Evolutionary conservation across 2,888 invertebrate genomes (phyloP).

Genomic region (Peribatodes rhomboidaria): DNA sequence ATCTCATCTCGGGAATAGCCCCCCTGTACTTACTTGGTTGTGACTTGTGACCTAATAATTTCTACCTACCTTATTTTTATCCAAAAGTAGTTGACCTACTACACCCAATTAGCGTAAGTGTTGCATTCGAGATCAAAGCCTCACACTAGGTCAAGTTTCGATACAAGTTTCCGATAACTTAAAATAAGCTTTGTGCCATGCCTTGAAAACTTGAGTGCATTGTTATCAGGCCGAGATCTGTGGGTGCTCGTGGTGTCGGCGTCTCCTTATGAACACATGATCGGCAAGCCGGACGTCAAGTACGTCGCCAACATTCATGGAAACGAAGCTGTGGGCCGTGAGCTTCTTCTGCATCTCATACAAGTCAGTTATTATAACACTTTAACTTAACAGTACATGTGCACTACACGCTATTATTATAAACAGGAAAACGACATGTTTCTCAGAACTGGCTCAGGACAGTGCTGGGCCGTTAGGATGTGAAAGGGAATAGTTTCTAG

Average conservation of each 20-base stretch:
- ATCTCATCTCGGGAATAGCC: too few relatives aligned
- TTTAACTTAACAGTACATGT: neutral
- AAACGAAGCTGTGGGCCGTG: conserved; percentile 98
- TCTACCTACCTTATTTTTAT: neutral
- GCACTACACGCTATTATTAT: conserved; percentile 1
- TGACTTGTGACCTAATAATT: conserved; percentile 13
- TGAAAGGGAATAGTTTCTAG: conserved; percentile 1
- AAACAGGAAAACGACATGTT: conserved; percentile 25
- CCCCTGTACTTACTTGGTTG: neutral
- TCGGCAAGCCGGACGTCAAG: conserved; percentile 98
- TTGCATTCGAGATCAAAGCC: neutral
- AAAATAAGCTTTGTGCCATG: conserved; percentile 3
- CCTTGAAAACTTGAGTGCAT: neutral
- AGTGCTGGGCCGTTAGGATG: neutral
- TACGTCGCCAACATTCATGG: conserved; percentile 99
- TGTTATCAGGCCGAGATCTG: conserved; percentile 91
- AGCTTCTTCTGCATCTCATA: conserved; percentile 96
- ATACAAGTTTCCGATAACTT: neutral
- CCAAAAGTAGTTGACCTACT: conserved; percentile 1
- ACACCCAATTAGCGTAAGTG: conserved; percentile 6
- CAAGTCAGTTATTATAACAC: conserved; percentile 83
- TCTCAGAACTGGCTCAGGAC: neutral
- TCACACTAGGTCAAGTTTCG: neutral
- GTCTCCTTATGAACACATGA: conserved; percentile 96
- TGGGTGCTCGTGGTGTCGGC: conserved; percentile 98